Evolutionary conservation across 2,797 vertebrate genomes (phyloP).

Genomic region (Macropodus opercularis): DNA sequence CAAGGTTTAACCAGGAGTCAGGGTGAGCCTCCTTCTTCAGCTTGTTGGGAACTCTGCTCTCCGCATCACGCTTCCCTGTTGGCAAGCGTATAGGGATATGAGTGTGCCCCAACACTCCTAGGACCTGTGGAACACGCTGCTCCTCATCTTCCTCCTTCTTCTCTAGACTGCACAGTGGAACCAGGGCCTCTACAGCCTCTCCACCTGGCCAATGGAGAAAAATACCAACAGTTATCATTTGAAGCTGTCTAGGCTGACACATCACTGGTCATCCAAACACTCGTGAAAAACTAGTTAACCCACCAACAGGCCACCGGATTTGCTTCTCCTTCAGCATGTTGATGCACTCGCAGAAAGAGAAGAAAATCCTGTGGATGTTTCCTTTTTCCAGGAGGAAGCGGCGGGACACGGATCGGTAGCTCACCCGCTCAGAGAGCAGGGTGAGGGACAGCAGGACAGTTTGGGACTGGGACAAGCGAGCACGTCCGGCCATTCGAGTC

Average conservation of each 20-base stretch:
- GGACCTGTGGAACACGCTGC: constrained; percentile 61
- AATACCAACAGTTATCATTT: not conserved
- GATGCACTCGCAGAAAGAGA: constrained; percentile 81
- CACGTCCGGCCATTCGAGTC: constrained; percentile 78
- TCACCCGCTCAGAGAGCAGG: constrained; percentile 76
- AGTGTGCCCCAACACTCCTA: constrained; percentile 79
- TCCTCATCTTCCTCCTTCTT: constrained; percentile 38
- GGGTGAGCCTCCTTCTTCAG: constrained; percentile 67
- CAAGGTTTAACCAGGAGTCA: constrained; percentile 79
- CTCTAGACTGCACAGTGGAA: constrained; percentile 56
- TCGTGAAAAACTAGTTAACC: constrained; percentile 19
- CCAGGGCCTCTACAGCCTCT: constrained; percentile 58
- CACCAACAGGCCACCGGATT: constrained; percentile 78
- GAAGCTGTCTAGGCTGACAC: not conserved
- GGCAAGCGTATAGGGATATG: constrained; percentile 78
- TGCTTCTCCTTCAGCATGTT: constrained; percentile 65
- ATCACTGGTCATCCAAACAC: not conserved
- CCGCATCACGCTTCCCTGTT: constrained; percentile 60
- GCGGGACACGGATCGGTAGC: constrained; percentile 79
- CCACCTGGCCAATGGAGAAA: constrained; percentile 47
- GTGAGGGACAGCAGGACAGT: constrained; percentile 80
- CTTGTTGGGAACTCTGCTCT: constrained; percentile 63
- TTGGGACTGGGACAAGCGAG: constrained; percentile 78
- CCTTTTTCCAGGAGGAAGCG: constrained; percentile 83
- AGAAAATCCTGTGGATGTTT: constrained; percentile 84